Percentiles rank a stretch among this genome's conserved stretches.
Conservation (phyloP, 1,140 invertebrate genomes). For the Drosophila equinoxialis region DNA sequence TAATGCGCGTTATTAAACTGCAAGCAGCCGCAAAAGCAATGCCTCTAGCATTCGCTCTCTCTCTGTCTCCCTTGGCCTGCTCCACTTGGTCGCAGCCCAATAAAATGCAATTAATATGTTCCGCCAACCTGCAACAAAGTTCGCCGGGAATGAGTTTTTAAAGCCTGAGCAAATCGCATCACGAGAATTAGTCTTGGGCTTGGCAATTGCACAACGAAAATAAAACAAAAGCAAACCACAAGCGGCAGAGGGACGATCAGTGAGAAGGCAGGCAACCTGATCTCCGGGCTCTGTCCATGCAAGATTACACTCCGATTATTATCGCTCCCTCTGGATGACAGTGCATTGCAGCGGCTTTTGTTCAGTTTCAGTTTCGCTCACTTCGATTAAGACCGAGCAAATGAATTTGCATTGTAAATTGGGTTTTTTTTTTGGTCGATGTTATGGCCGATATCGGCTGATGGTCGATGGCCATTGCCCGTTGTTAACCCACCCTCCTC, state of each 20-base stretch:
- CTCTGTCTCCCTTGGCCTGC: slow-evolving; percentile 11
- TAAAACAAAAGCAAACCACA: neutral
- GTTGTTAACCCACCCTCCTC: neutral
- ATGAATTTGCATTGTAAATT: slow-evolving; percentile 78
- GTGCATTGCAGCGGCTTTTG: slow-evolving; percentile 10
- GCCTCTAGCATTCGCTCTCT: neutral
- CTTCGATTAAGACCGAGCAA: slow-evolving; percentile 56
- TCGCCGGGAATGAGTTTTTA: slow-evolving; percentile 46
- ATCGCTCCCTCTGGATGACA: neutral
- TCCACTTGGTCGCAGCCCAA: slow-evolving; percentile 56
- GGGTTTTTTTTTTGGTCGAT: slow-evolving; percentile 22
- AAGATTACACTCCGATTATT: no score
- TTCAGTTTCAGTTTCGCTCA: slow-evolving; percentile 62
- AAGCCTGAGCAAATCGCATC: slow-evolving; percentile 65
- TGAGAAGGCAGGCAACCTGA: no score
- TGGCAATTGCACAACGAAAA: slow-evolving; percentile 4
- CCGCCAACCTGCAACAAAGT: slow-evolving; percentile 77
- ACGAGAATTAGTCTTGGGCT: slow-evolving; percentile 26
- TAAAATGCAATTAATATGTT: slow-evolving; percentile 82
- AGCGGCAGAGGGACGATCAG: neutral
- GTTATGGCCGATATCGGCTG: slow-evolving; percentile 52
- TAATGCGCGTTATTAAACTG: slow-evolving; percentile 80
- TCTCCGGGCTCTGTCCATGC: no score
- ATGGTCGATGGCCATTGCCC: slow-evolving; percentile 7
- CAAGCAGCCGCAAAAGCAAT: slow-evolving; percentile 54